phyloP scores from a whole-genome alignment of 2,113 vertebrate genomes.

The Ceratotherium simum region DNA sequence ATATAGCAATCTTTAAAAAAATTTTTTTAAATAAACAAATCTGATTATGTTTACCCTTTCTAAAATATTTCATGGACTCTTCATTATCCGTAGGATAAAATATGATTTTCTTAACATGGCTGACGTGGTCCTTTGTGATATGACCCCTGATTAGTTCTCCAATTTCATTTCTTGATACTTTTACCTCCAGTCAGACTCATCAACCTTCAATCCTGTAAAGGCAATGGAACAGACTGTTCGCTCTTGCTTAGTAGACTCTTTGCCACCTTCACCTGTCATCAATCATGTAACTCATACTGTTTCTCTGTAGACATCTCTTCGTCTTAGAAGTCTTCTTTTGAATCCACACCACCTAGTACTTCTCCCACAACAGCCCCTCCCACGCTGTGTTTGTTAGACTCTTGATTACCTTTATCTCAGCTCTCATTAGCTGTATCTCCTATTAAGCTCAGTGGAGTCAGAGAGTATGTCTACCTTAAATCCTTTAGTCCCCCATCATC shows the following conservation, averaged over 20 bases:
- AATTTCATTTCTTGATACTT: neutral
- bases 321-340: neutral
- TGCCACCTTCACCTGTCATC: neutral
- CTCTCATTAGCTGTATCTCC: neutral
- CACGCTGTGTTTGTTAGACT: neutral
- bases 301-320: neutral
- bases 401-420: neutral
- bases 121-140: neutral
- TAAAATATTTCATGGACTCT: neutral
- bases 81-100: neutral
- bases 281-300: neutral
- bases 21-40: neutral
- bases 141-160: neutral
- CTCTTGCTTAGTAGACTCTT: neutral
- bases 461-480: neutral
- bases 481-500: neutral
- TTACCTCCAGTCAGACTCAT: neutral
- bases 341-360: neutral
- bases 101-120: neutral
- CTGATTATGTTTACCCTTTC: neutral
- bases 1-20: neutral
- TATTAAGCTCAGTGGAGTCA: neutral
- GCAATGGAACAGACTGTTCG: neutral
- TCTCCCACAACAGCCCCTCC: neutral
- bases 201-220: neutral